These are phyloP conservation scores for Actias luna DNA, from an alignment of 2,888 invertebrate genomes.

Conservation along the genomic window DNA sequence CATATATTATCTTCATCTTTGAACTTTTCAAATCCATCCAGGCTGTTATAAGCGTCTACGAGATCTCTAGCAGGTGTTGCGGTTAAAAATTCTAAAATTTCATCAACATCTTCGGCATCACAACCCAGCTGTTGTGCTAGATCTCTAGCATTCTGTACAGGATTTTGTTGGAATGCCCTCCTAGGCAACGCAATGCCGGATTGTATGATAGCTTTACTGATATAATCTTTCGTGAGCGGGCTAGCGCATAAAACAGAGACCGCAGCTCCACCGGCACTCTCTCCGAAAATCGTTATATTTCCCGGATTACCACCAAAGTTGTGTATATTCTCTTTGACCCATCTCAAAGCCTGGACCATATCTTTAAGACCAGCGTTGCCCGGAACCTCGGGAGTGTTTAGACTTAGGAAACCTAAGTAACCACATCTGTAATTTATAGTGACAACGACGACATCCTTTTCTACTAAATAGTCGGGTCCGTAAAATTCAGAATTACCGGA, in stretches of 20 bases:
- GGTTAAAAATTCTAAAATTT: conserved; percentile 61
- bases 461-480: conserved; percentile 78
- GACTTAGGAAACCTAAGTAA: conserved; percentile 63
- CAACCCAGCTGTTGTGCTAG: conserved; percentile 58
- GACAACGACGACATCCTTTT: conserved; percentile 81
- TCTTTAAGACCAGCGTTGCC: conserved; percentile 75
- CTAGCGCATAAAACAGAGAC: conserved; percentile 61
- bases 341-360: conserved; percentile 61
- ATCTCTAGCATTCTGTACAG: conserved; percentile 55
- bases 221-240: conserved; percentile 57
- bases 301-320: conserved; percentile 70
- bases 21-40: conserved; percentile 31
- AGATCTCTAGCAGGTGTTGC: conserved; percentile 62
- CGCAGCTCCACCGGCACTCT: conserved; percentile 59
- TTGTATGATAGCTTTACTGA: conserved; percentile 66
- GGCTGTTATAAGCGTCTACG: conserved; percentile 48
- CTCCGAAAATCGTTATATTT: conserved; percentile 68
- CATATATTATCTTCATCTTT: conserved; percentile 37
- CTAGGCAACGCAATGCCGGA: conserved; percentile 56
- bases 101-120: conserved; percentile 56
- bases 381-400: conserved; percentile 71
- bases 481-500: conserved; percentile 74
- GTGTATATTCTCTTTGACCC: conserved; percentile 69
- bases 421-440: conserved; percentile 81
- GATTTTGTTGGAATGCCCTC: conserved; percentile 53